phyloP scores from a whole-genome alignment of 2,797 vertebrate species.

The Acanthornis magna region DNA sequence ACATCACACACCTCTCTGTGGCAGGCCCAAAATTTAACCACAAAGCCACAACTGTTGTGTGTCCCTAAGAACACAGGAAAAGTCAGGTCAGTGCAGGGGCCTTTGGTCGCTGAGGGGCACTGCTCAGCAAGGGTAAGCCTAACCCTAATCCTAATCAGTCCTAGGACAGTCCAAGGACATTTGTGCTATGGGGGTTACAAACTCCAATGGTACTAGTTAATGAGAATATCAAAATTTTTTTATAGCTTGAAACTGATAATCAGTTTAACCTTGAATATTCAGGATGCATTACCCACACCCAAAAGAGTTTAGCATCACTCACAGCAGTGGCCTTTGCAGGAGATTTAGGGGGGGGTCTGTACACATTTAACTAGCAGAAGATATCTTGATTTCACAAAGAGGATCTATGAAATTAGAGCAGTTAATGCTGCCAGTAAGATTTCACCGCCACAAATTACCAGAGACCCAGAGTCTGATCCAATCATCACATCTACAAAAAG shows the following conservation, averaged over 20 bases:
- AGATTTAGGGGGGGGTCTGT: background rate
- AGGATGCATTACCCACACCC: background rate
- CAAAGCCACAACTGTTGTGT: background rate
- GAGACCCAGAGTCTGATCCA: background rate
- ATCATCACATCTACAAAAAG: background rate
- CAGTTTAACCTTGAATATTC: background rate
- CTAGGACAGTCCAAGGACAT: background rate
- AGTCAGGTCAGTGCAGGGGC: background rate
- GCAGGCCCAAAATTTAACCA: background rate
- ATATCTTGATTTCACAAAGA: background rate
- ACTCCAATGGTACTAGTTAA: background rate
- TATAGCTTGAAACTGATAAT: background rate
- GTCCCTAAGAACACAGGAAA: background rate
- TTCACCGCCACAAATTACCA: background rate
- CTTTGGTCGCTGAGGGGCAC: background rate
- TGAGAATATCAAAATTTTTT: background rate
- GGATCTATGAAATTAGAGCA: background rate
- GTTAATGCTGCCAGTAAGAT: background rate
- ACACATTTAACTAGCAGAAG: background rate
- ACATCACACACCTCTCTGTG: background rate
- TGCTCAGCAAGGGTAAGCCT: background rate
- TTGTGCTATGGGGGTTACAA: background rate
- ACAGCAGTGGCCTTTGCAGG: background rate
- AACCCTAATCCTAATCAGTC: background rate
- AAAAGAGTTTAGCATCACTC: background rate